phyloP scores from a whole-genome alignment of 1,140 invertebrate species.

The Drosophila sucinea region DNA sequence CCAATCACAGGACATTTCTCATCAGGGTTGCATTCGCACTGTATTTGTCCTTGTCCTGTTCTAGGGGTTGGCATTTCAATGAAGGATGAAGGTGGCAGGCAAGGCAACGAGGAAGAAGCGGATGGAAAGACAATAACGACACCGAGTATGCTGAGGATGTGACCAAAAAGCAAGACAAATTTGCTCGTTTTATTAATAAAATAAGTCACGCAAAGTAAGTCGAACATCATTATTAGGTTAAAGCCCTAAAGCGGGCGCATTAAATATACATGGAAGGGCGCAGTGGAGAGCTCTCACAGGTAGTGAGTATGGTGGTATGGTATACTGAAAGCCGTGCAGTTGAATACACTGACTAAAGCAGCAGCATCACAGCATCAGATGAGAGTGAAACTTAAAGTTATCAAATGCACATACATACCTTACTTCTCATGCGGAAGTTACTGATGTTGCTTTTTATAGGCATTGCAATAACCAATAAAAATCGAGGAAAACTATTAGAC shows the following conservation, averaged over 20 bases:
- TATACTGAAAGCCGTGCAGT: neutral
- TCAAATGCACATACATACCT: no score
- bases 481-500: no score
- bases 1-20: conserved; percentile 41
- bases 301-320: neutral
- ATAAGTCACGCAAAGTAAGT: conserved; percentile 82
- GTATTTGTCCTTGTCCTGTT: conserved; percentile 44
- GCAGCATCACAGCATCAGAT: neutral
- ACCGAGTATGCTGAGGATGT: conserved; percentile 39
- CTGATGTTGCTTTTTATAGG: no score
- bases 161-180: conserved; percentile 80
- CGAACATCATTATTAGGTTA: conserved; percentile 82
- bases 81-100: neutral
- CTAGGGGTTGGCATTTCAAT: conserved; percentile 10
- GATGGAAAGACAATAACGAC: conserved; percentile 40
- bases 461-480: no score
- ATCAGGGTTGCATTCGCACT: conserved; percentile 27
- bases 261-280: conserved; percentile 35
- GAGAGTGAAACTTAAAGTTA: neutral
- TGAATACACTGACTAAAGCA: conserved; percentile 8
- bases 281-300: neutral
- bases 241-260: conserved; percentile 78
- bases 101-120: neutral
- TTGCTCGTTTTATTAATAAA: conserved; percentile 82
- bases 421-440: no score